Base-by-base conservation (phyloP, 2,797 vertebrate species). In the Alauda arvensis region DNA sequence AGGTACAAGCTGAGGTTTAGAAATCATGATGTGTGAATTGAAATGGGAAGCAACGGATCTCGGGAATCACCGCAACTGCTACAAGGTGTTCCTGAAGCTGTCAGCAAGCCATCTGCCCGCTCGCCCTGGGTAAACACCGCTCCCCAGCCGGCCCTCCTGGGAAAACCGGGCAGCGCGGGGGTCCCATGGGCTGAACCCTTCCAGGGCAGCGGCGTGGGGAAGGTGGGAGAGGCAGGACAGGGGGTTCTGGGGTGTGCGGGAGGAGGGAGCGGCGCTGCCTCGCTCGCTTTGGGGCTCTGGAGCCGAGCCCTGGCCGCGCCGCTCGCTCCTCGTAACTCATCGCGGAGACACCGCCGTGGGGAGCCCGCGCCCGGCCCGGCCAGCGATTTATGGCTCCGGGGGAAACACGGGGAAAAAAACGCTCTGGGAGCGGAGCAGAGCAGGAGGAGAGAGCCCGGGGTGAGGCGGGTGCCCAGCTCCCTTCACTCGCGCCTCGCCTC, bases 21-120 rank as follows among this genome's bases (percentile, higher is more conserved):
- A 92, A 96, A 95, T 95, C 94, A 94, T 92, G 93, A 96, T 85
- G 95, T 94, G 95, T 77, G 94, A 95, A 95, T 92, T 92, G 91
- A 95, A 95, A 95, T 80, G 94, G 95, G 94, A 95, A 96, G 93
- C 93, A 87, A 86, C 60, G 81, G 93, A 91, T 93, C 91, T 89
- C 19, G 12, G 51, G 92, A 93, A 93, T 91, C 90, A 85, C 95
- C 91, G 23, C 92, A 92, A 93, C 90, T 81, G 87, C 94, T 94
- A 51, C 92, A 92, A 94, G 94, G 95, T 95, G 94, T 96, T 95
- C 87, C 91, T 95, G 94, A 95, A 91, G 90, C 94, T 96, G 94
- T 96, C 95, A 94, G 91, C 94, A 94, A 92, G 91, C 76, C 92
- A 89, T 88, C 92, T 94, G 93, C 93, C 90, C 9, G 42, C 92